Evolutionary conservation across 2,113 vertebrate species (phyloP).

Genomic region (Siphamia tubifer): DNA sequence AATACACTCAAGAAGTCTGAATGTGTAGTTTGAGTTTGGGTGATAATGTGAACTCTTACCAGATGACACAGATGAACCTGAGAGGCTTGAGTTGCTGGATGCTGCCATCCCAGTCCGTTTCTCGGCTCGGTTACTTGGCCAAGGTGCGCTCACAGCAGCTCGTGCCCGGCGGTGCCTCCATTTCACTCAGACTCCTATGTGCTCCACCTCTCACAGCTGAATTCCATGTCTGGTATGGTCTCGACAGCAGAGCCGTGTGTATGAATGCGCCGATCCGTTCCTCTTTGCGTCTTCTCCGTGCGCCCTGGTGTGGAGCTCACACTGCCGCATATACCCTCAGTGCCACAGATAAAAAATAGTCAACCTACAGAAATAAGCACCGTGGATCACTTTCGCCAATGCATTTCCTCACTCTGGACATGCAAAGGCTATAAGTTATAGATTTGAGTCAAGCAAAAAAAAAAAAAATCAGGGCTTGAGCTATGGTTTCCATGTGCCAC

Average conservation of each 20-base stretch:
- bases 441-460: constrained; percentile 45
- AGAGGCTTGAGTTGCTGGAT: constrained; percentile 97
- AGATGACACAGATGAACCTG: constrained; percentile 94
- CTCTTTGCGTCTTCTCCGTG: constrained; percentile 3
- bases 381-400: background rate
- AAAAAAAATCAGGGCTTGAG: too few relatives aligned
- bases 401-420: background rate
- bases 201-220: constrained; percentile 31
- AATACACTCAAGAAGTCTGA: background rate
- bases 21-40: background rate
- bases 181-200: constrained; percentile 43
- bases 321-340: constrained; percentile 38
- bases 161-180: constrained; percentile 67
- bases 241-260: background rate
- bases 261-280: constrained; percentile 18
- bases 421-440: background rate
- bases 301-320: constrained; percentile 18
- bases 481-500: constrained; percentile 77
- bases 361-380: background rate
- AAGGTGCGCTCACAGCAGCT: constrained; percentile 67
- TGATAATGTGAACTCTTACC: constrained; percentile 82
- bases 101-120: constrained; percentile 86
- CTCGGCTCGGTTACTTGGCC: constrained; percentile 70
- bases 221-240: constrained; percentile 25
- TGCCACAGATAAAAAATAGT: constrained; percentile 9